Evolutionary conservation across 2,888 invertebrate genomes (phyloP).

Genomic region (Horisme vitalbata): DNA sequence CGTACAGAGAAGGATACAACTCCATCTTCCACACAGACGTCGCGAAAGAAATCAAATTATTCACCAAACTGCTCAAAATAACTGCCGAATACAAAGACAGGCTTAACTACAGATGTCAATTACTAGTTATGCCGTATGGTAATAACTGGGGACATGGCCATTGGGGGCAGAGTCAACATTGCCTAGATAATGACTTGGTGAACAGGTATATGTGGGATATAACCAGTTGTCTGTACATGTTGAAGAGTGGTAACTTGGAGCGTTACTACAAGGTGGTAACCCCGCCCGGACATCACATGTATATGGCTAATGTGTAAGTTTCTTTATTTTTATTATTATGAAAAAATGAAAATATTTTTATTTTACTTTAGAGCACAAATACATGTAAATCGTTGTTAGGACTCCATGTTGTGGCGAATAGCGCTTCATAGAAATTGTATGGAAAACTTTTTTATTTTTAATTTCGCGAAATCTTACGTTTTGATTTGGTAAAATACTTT

Average conservation of each 20-base stretch:
- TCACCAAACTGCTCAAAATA: conserved; percentile 84
- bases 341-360: too few species aligned
- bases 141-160: conserved; percentile 23
- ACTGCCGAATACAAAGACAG: conserved; percentile 85
- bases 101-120: conserved; percentile 82
- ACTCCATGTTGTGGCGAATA: too few species aligned
- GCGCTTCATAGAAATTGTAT: too few species aligned
- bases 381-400: too few species aligned
- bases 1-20: conserved; percentile 83
- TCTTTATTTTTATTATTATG: not conserved
- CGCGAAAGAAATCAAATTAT: conserved; percentile 82
- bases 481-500: too few species aligned
- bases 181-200: conserved; percentile 52
- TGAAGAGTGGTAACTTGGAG: conserved; percentile 83
- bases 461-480: too few species aligned
- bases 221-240: conserved; percentile 84
- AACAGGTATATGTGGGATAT: conserved; percentile 85
- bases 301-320: conserved; percentile 84
- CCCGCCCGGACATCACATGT: conserved; percentile 84
- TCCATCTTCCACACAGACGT: conserved; percentile 83
- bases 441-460: too few species aligned
- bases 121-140: conserved; percentile 80
- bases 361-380: too few species aligned
- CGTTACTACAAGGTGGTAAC: conserved; percentile 85
- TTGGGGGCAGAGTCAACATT: conserved; percentile 53